Percentiles rank a stretch among this genome's conserved stretches.
Conservation (phyloP, 2,888 invertebrate genomes). For the Perithous albicinctus region DNA sequence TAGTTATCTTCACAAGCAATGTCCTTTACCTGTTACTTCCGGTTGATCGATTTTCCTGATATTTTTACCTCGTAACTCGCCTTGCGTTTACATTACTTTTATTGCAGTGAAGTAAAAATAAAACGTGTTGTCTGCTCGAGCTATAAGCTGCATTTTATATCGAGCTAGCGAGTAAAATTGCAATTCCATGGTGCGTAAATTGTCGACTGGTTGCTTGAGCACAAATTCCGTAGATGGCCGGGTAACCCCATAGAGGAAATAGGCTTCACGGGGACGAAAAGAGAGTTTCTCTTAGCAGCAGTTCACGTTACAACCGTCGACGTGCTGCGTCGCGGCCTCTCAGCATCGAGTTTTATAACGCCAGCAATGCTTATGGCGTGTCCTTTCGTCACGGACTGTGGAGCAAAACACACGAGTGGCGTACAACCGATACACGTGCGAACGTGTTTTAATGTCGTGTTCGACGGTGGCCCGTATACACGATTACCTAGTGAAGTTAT, state of each 20-base stretch:
- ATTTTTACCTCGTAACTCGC: constrained; percentile 16
- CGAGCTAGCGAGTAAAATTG: constrained; percentile 61
- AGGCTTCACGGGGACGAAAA: constrained; percentile 67
- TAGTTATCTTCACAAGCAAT: not conserved
- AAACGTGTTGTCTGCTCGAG: not conserved
- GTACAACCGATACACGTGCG: constrained; percentile 42
- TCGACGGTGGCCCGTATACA: not conserved
- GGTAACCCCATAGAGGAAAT: constrained; percentile 74
- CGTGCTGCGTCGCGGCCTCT: constrained; percentile 45
- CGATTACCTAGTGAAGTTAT: not conserved
- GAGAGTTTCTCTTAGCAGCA: constrained; percentile 76
- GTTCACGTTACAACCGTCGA: constrained; percentile 64
- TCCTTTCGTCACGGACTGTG: constrained; percentile 64
- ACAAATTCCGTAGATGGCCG: constrained; percentile 70
- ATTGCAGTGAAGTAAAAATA: not conserved
- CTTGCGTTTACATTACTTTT: not conserved
- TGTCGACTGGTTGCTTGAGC: not conserved
- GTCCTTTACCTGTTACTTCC: constrained; percentile 53
- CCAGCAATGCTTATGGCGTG: not conserved
- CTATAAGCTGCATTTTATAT: not conserved
- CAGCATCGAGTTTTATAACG: constrained; percentile 5
- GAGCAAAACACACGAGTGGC: constrained; percentile 25
- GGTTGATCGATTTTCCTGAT: constrained; percentile 60
- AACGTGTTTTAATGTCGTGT: constrained; percentile 43
- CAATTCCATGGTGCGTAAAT: constrained; percentile 53